phyloP scores from a whole-genome alignment of 2,888 invertebrate species.

The Idaea dimidiata region DNA sequence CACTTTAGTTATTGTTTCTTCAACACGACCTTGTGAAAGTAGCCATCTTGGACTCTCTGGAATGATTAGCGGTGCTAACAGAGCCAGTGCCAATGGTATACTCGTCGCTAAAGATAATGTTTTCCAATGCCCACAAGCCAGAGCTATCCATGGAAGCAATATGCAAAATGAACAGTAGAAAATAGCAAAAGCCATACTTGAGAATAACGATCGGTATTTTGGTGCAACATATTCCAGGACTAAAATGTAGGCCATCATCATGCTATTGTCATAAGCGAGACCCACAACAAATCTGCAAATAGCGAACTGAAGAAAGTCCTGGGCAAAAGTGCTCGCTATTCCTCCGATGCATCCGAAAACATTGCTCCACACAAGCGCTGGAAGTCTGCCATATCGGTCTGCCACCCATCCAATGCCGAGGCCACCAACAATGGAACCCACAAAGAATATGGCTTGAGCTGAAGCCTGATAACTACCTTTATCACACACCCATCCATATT shows the following conservation, averaged over 20 bases:
- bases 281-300: constrained; percentile 53
- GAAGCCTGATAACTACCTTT: constrained; percentile 57
- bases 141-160: constrained; percentile 50
- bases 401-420: constrained; percentile 53
- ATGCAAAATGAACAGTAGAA: constrained; percentile 49
- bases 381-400: constrained; percentile 54
- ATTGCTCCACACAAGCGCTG: constrained; percentile 46
- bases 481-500: constrained; percentile 58
- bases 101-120: constrained; percentile 52
- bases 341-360: constrained; percentile 51
- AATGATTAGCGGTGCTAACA: constrained; percentile 47
- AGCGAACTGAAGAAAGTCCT: constrained; percentile 46
- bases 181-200: constrained; percentile 50
- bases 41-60: constrained; percentile 62
- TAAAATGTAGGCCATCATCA: constrained; percentile 55
- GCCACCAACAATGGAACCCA: constrained; percentile 56
- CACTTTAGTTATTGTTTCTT: constrained; percentile 51
- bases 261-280: constrained; percentile 56
- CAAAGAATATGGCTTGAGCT: constrained; percentile 55
- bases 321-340: constrained; percentile 43
- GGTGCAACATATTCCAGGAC: constrained; percentile 58
- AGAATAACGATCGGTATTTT: constrained; percentile 51
- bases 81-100: constrained; percentile 44
- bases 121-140: constrained; percentile 57
- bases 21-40: constrained; percentile 50